Percentiles rank a stretch among this genome's conserved stretches.
Evolutionary conservation across 2,113 vertebrate species (phyloP).

Genomic region (Parus major): DNA sequence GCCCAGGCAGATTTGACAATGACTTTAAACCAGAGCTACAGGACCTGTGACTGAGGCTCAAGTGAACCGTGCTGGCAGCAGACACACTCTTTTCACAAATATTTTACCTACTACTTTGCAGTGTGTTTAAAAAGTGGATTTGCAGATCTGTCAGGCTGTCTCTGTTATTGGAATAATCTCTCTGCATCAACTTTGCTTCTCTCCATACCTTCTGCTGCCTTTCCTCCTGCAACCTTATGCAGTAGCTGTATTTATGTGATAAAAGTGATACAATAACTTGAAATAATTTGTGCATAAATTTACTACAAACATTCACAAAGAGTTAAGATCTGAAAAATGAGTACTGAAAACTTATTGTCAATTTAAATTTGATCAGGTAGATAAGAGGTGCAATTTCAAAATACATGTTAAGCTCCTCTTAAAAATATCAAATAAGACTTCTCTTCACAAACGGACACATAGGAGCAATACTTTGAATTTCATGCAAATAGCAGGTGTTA

Average conservation of each 20-base stretch:
- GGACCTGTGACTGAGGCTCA: slow-evolving; percentile 58
- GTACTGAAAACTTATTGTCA: not conserved
- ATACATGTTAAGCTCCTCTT: not conserved
- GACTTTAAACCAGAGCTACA: slow-evolving; percentile 76
- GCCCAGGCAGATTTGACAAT: slow-evolving; percentile 79
- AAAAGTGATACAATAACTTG: not conserved
- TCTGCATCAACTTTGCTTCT: slow-evolving; percentile 44
- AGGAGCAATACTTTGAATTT: not conserved
- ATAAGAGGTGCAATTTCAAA: not conserved
- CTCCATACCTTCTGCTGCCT: slow-evolving; percentile 25
- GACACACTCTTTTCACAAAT: not conserved
- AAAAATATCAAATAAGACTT: not conserved
- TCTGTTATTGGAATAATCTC: slow-evolving; percentile 61
- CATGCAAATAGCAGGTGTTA: not conserved
- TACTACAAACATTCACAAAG: not conserved
- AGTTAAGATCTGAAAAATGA: not conserved
- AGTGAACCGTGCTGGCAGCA: slow-evolving; percentile 18
- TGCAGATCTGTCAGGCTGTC: slow-evolving; percentile 44
- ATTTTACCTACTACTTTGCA: slow-evolving; percentile 53
- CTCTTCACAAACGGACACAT: not conserved
- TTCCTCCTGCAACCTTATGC: not conserved
- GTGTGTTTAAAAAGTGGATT: slow-evolving; percentile 49
- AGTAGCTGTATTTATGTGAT: not conserved
- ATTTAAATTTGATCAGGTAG: not conserved
- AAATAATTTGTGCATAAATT: slow-evolving; percentile 4